These are phyloP conservation scores for Silurus aristotelis DNA, from an alignment of 2,797 vertebrate genomes.

Conservation along the genomic window DNA sequence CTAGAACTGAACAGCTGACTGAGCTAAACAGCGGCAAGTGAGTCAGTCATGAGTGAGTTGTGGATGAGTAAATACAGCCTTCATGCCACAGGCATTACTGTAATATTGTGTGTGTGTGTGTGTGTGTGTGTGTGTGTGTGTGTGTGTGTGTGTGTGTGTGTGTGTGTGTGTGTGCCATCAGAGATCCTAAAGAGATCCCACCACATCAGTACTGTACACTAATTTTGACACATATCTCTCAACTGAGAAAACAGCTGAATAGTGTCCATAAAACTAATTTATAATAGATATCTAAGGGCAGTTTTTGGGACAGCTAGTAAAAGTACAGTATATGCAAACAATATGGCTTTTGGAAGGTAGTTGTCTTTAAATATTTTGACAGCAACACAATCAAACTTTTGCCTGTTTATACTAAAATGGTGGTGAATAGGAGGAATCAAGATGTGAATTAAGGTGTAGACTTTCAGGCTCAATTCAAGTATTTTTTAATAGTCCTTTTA, in stretches of 20 bases:
- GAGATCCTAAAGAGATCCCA: conserved; percentile 11
- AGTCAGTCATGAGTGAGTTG: not conserved
- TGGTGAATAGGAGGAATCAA: too few relatives aligned
- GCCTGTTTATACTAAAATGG: too few relatives aligned
- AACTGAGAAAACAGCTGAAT: not conserved
- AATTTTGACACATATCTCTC: not conserved
- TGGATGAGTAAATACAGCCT: not conserved
- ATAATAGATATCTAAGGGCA: not conserved
- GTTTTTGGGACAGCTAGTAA: not conserved
- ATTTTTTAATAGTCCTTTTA: too few relatives aligned
- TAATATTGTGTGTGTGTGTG: not conserved
- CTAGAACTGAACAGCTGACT: conserved; percentile 1
- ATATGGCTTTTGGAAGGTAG: not conserved
- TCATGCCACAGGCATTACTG: conserved; percentile 16
- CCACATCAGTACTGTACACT: not conserved
- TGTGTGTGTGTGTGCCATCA: conserved; percentile 28
- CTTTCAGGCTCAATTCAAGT: too few relatives aligned
- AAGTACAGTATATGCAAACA: not conserved
- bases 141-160: too few relatives aligned
- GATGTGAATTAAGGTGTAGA: too few relatives aligned
- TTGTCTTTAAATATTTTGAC: not conserved
- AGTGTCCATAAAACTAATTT: not conserved
- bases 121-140: too few relatives aligned
- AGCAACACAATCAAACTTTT: too few relatives aligned
- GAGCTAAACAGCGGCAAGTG: not conserved